These are phyloP conservation scores for Morinoia aosen DNA, from an alignment of 2,888 invertebrate species.

Conservation along the genomic window DNA sequence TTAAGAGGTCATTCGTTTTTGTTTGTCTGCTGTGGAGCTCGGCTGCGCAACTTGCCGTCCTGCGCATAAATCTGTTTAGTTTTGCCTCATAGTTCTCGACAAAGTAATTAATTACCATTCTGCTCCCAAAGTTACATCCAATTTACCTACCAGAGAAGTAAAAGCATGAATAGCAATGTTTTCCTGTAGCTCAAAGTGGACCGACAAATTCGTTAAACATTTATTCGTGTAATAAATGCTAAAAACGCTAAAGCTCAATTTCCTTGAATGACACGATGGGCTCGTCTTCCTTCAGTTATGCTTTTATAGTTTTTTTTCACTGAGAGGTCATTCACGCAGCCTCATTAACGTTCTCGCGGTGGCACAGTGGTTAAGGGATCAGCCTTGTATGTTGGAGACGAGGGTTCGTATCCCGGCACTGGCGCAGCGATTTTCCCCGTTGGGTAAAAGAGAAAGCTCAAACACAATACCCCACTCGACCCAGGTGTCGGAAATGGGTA, in stretches of 20 bases:
- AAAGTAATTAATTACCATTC: conserved; percentile 1
- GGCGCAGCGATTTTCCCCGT: too few species aligned
- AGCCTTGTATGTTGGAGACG: too few species aligned
- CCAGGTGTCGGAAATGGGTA: too few species aligned
- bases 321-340: too few species aligned
- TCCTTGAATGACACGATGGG: not conserved
- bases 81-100: not conserved
- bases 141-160: not conserved
- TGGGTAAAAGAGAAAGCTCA: too few species aligned
- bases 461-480: too few species aligned
- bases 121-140: not conserved
- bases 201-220: not conserved
- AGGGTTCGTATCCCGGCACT: too few species aligned
- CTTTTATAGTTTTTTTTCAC: too few species aligned
- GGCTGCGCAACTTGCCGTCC: not conserved
- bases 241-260: not conserved
- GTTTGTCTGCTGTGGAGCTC: not conserved
- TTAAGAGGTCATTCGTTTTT: conserved; percentile 17
- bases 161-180: not conserved
- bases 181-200: not conserved
- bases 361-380: too few species aligned
- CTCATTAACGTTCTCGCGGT: too few species aligned
- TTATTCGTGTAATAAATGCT: not conserved
- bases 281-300: not conserved
- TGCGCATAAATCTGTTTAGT: conserved; percentile 1